phyloP scores from a whole-genome alignment of 2,113 vertebrate genomes.

The Centropristis striata region DNA sequence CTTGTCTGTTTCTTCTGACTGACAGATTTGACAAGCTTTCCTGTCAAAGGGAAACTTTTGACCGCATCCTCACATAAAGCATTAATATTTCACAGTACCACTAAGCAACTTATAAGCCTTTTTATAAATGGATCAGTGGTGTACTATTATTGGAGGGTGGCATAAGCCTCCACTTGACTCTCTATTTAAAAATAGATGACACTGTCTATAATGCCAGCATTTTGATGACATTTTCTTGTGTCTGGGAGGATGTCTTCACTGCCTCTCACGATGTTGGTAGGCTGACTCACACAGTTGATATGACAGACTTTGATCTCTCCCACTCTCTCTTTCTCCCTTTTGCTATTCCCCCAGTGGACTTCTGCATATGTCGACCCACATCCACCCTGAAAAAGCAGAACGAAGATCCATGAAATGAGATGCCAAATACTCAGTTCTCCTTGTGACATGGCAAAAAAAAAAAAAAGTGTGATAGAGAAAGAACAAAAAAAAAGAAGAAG shows the following conservation, averaged over 20 bases:
- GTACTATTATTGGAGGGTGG: constrained; percentile 67
- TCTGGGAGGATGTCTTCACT: constrained; percentile 65
- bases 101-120: constrained; percentile 64
- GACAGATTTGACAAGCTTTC: constrained; percentile 72
- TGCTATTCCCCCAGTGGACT: constrained; percentile 63
- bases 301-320: constrained; percentile 78
- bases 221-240: constrained; percentile 72
- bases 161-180: constrained; percentile 67
- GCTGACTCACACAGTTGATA: constrained; percentile 71
- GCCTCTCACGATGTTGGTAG: constrained; percentile 57
- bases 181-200: constrained; percentile 76
- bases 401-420: constrained; percentile 76
- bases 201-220: constrained; percentile 59
- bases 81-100: constrained; percentile 58
- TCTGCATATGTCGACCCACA: constrained; percentile 71
- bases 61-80: constrained; percentile 63
- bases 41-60: constrained; percentile 70
- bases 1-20: constrained; percentile 68
- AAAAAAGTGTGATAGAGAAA: constrained; percentile 34
- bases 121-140: constrained; percentile 68
- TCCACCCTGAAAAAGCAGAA: constrained; percentile 71
- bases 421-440: constrained; percentile 63
- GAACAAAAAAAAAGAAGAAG: constrained; percentile 23
- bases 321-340: constrained; percentile 51
- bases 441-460: constrained; percentile 36